Evolutionary conservation across 1,140 invertebrate species (phyloP), one percentile per base, ranked within the genome.

Genomic region (Carcinoscorpius rotundicauda): DNA sequence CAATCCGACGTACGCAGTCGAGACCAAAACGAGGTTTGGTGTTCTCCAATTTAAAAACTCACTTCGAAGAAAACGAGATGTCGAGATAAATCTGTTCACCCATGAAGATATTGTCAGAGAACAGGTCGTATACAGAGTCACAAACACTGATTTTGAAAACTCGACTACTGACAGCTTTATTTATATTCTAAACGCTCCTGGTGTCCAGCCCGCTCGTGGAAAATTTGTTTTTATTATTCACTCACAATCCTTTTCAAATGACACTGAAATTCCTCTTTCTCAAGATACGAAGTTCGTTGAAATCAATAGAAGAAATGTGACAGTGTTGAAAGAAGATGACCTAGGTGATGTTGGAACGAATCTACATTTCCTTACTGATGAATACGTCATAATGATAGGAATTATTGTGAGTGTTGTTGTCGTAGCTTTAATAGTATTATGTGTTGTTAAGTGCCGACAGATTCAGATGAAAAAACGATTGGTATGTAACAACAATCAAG

Each of bases 151-250:
- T 6, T 4, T 64, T 4, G 50, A 49, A 66, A 67, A 58, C 70
- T 70, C 64, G 29, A 66, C 57, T 70, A 70, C 64, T 49, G 73
- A 74, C 66, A 74, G 71, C n/a, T 77, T 79, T 65, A 72, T 72
- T 5, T 93, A 89, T 73, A 73, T 84, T 4, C 72, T 93, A 51
- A 81, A 83, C 0, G 85, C 87, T 2, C 82, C 83, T 3, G 85
- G 85, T 64, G 89, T 89, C 62, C 89, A 92, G 73, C 89, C 91
- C 1, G 89, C 89, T 0, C 75, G 81, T n/a, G 87, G 87, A 1
- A 83, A 85, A 66, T 80, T 90, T 11, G 29, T 29, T 29, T 81
- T 82, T 64, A 83, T 81, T 82, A 63, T 83, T 90, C 53, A 77
- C 80, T 4, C 77, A 90, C 6, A 81, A 82, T 51, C 82, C 82